A percentile compares a stretch with the other conserved stretches of the same genome.
Evolutionary conservation across 2,113 vertebrate species (phyloP).

Genomic region (Rhinopithecus roxellana): DNA sequence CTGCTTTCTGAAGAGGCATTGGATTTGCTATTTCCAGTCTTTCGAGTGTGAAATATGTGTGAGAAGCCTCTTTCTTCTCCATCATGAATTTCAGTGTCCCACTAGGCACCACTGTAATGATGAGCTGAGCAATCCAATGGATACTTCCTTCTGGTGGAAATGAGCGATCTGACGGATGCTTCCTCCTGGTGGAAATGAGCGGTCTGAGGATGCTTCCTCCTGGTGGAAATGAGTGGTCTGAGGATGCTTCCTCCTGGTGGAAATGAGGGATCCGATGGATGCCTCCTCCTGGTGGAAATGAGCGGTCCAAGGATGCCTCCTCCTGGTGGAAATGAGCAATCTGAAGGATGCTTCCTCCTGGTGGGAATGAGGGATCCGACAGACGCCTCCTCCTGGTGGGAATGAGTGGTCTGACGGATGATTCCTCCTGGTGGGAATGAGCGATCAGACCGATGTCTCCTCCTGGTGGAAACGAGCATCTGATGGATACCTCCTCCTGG

Average conservation of each 20-base stretch:
- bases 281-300: too few species aligned
- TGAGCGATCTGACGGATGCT: accelerated
- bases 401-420: too few species aligned
- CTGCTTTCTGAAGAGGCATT: background rate
- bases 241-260: too few species aligned
- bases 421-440: too few species aligned
- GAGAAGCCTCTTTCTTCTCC: background rate
- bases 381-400: too few species aligned
- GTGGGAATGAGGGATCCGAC: accelerated
- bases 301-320: accelerated
- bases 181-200: too few species aligned
- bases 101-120: background rate
- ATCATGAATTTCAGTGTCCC: background rate
- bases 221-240: accelerated
- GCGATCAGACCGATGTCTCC: too few species aligned
- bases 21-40: background rate
- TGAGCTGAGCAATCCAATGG: background rate
- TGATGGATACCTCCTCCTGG: background rate
- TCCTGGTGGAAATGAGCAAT: too few species aligned
- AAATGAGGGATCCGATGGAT: accelerated
- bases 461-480: too few species aligned
- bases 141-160: background rate
- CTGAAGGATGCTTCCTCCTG: accelerated
- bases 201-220: too few species aligned
- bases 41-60: background rate